These are phyloP conservation scores for Myotis lucifugus DNA, from an alignment of 2,113 vertebrate species.

Conservation along the genomic window DNA sequence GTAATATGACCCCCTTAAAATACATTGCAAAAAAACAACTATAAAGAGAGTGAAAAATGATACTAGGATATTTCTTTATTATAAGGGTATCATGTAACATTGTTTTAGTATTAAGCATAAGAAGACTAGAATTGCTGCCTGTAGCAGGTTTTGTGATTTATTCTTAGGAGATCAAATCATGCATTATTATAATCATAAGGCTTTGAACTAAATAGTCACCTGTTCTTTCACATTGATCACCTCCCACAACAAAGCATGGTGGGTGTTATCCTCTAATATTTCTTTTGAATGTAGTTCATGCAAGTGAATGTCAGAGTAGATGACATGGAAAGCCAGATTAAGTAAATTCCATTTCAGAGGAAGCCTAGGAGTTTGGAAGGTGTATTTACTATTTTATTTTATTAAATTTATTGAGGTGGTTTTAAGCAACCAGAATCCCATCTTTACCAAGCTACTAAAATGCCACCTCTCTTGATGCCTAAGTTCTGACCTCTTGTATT, in stretches of 20 bases:
- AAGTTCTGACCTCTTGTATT: not conserved
- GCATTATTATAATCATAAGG: not conserved
- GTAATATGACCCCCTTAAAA: not conserved
- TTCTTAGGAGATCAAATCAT: not conserved
- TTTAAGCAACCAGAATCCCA: not conserved
- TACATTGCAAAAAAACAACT: not conserved
- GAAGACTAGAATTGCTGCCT: not conserved
- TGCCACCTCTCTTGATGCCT: not conserved
- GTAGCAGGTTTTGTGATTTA: not conserved
- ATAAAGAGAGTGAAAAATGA: not conserved
- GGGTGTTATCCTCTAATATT: not conserved
- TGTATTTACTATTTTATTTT: not conserved
- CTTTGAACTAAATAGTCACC: not conserved
- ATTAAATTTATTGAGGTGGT: too few relatives aligned
- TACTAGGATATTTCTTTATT: not conserved
- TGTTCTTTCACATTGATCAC: not conserved
- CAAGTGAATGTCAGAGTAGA: not conserved
- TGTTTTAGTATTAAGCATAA: slow-evolving; percentile 22
- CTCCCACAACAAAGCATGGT: not conserved
- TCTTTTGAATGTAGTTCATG: not conserved
- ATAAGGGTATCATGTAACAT: not conserved
- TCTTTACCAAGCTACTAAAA: slow-evolving; percentile 12
- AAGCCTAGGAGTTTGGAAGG: not conserved
- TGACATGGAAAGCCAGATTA: not conserved
- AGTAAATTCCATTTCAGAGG: not conserved